phyloP scores from a whole-genome alignment of 2,888 invertebrate genomes.

The Meta bourneti region DNA sequence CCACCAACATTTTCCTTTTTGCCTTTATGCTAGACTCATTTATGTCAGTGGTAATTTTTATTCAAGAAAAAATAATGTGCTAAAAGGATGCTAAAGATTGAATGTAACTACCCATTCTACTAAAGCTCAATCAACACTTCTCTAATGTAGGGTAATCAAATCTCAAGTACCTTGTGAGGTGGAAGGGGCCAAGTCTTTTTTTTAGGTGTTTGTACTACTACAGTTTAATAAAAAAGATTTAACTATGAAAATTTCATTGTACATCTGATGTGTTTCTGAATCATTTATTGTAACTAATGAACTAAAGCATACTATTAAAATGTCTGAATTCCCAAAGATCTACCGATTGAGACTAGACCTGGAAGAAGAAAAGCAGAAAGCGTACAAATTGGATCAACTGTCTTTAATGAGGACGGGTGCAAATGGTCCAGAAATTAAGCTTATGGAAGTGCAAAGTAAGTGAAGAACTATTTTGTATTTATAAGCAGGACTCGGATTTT shows the following conservation, averaged over 20 bases:
- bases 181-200: neutral
- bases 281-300: neutral
- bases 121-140: no score
- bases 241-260: neutral
- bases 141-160: neutral
- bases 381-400: conserved; percentile 69
- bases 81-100: no score
- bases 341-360: conserved; percentile 73
- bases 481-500: neutral
- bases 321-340: conserved; percentile 46
- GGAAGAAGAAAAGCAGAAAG: conserved; percentile 76
- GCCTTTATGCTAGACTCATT: no score
- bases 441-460: conserved; percentile 75
- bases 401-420: conserved; percentile 44
- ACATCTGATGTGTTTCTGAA: neutral
- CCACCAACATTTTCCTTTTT: no score
- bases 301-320: neutral
- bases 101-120: no score
- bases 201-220: neutral
- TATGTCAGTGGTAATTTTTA: no score
- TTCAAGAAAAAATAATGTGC: no score
- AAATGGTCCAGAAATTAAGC: conserved; percentile 75
- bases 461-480: neutral
- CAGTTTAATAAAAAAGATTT: neutral
- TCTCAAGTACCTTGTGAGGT: neutral